phyloP scores from a whole-genome alignment of 2,888 invertebrate genomes.

The Spilarctia lutea region DNA sequence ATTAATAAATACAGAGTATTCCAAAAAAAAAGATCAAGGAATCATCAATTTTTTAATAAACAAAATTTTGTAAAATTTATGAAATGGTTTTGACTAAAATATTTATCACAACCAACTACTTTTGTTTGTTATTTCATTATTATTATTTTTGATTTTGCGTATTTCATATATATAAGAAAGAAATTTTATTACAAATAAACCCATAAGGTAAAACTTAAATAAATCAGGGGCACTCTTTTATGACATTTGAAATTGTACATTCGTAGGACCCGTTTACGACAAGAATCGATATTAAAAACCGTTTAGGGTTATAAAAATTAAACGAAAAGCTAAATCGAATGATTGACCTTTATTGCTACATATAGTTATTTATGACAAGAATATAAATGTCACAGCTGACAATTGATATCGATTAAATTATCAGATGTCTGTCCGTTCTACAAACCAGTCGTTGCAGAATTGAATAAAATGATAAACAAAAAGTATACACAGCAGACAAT shows the following conservation, averaged over 20 bases:
- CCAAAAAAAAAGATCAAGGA: not conserved
- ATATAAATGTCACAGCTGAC: slow-evolving; percentile 52
- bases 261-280: not conserved
- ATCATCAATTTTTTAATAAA: not conserved
- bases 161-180: not conserved
- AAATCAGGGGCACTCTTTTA: not conserved
- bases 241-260: not conserved
- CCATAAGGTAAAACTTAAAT: not conserved
- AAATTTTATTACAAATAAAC: not conserved
- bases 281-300: slow-evolving; percentile 28
- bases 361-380: slow-evolving; percentile 57
- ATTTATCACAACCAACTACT: not conserved
- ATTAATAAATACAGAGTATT: not conserved
- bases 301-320: slow-evolving; percentile 54
- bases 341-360: slow-evolving; percentile 50
- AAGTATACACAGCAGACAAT: slow-evolving; percentile 57
- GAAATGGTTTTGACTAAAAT: not conserved
- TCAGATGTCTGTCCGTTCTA: slow-evolving; percentile 57
- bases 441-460: slow-evolving; percentile 63
- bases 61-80: not conserved
- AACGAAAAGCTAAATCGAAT: slow-evolving; percentile 58
- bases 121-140: not conserved
- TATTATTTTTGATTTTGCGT: not conserved
- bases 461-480: slow-evolving; percentile 48
- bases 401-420: slow-evolving; percentile 58